Base-by-base conservation (phyloP, 2,113 vertebrate genomes). In the Syngnathus typhle region DNA sequence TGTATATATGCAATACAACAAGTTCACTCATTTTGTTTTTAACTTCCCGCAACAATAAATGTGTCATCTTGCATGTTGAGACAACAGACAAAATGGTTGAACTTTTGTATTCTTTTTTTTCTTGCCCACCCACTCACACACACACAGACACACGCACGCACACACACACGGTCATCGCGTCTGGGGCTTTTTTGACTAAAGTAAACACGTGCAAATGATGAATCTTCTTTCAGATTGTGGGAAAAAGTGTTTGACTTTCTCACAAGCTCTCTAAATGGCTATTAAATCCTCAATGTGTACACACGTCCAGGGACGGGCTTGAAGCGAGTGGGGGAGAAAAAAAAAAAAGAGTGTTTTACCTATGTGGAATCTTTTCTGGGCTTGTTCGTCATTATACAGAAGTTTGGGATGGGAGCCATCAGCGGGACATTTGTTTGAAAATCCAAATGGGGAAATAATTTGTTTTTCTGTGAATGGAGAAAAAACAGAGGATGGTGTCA, bases 211-310 rank as follows among this genome's bases (percentile, higher is more conserved):
- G 80, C 79, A 87, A 91, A 83, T 89, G 89, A 92, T 92, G 86
- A 86, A 90, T 90, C 83, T 88, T 76, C 85, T 76, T 70, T 78
- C 64, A 78, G 83, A 80, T 87, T 90, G 88, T 88, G 84, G 85
- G 86, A 89, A 89, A 89, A 89, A 85, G 84, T 91, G 87, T 91
- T 91, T 92, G 84, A 91, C 82, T 91, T 92, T 90, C 89, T 90
- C 91, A 92, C 89, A 88, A 88, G 71, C 67, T 78, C 81, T 89
- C 89, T 84, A 90, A 92, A 87, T 69, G 81, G 76, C 85, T 84
- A 85, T 90, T 90, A 90, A 90, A 88, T 71, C 58, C 73, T 67
- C 51, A 60, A 77, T 79, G 86, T 87, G 80, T 81, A 76, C 82
- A 78, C 67, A 76, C 61, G 66, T 73, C 69, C 59, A 38, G 18